Evolutionary conservation across 2,797 vertebrate genomes (phyloP), one percentile per base, ranked within the genome.

Genomic region (Eptatretus atami): DNA sequence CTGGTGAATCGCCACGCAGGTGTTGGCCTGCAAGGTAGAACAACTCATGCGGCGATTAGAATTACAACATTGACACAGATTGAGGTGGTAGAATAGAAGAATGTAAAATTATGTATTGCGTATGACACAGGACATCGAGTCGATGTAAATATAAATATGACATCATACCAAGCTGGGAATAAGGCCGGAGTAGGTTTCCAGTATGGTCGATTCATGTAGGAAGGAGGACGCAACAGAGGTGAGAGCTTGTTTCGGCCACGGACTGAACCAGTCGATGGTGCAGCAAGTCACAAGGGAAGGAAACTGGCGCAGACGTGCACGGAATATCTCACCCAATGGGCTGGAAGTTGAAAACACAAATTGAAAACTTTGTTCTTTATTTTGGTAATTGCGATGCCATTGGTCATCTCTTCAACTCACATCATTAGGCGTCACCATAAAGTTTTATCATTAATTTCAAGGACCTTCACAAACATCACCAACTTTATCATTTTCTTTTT

Each of bases 201-300:
- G 72, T 66, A 78, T 78, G 1, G 82, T 79, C 65, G 84, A 73
- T 44, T 86, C 80, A 1, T 67, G 73, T 61, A 95, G 74, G 73
- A 80, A 81, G 10, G 68, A 79, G 53, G 73, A 68, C 10, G 85
- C 84, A 63, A 94, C 80, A 1, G 80, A 83, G 64, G 78, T 72
- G 67, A 95, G 75, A 19, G 84, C 84, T 73, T 92, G 84, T 25
- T 79, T 67, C n/a, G 87, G 83, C 86, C 86, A 96, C 66, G 81
- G 73, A 0, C 76, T 81, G 75, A 92, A 94, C 84, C 88, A 94
- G 75, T 88, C 81, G 6, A 90, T 86, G 44, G 86, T 90, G 63
- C 84, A 87, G 74, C 82, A 90, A 63, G 80, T 93, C 70, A 88
- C 82, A 2, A 90, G 75, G 5, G 84, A 85, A 25, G 86, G 86